Evolutionary conservation across 2,888 invertebrate genomes (phyloP), one percentile per base, ranked within the genome.

Genomic region (Selenia dentaria): DNA sequence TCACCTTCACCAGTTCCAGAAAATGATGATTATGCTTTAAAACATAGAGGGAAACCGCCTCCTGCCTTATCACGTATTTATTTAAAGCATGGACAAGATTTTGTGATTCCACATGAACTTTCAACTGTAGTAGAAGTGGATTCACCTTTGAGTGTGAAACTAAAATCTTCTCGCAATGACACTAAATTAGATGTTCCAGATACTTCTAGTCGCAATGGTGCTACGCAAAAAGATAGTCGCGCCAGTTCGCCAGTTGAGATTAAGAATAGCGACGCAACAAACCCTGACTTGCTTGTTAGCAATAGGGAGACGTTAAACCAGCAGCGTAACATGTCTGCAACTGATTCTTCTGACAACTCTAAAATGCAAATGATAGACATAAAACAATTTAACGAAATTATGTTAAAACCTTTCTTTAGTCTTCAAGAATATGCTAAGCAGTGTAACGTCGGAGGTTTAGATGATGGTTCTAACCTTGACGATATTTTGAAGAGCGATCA

Each of bases 51-150:
- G 1, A 83, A 72, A 51, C 90, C 90, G 10, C 90, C 90, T n/a
- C 79, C 90, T n/a, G 87, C 87, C 2, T 61, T 89, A 16, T 74
- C 81, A 11, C 76, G 89, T 14, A 66, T 82, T 28, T 69, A 76
- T 65, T 70, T 87, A 33, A 90, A 83, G 68, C 65, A 74, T 48
- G 70, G 63, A 1, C 71, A 79, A 49, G 85, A 83, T 25, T 54
- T 62, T 42, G 50, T 83, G n/a, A 56, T 79, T 36, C 90, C 91
- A 0, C 94, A 94, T 62, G 94, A 94, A 70, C 74, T 94, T 28
- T 94, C 94, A 4, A 94, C 94, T 1, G 94, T 94, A 28, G 77
- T 93, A 0, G 94, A 94, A 77, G 92, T 94, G 2, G 94, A 94
- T 56, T 94, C 94, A 0, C 94, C 94, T 0, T 92, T 91, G 58